Evolutionary conservation across 2,797 vertebrate genomes (phyloP).

Genomic region (Alosa sapidissima): DNA sequence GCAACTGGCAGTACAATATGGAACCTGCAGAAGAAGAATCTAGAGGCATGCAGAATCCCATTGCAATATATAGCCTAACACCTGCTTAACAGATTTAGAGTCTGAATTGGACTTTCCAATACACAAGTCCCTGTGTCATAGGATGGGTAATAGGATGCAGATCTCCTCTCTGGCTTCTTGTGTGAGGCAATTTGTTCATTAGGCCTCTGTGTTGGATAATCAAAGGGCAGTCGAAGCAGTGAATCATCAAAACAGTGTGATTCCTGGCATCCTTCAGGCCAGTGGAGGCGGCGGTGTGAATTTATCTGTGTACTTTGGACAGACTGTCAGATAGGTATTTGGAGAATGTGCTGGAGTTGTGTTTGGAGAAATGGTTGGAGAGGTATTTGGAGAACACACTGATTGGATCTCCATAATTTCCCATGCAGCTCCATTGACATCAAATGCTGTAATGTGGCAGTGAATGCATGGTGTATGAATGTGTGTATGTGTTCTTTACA

Average conservation of each 20-base stretch:
- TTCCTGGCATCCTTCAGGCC: not conserved
- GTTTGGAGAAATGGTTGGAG: conserved; percentile 32
- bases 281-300: not conserved
- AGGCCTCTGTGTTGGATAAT: too few species aligned
- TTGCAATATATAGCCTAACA: too few species aligned
- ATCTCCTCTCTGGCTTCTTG: too few species aligned
- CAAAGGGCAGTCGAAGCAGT: too few species aligned
- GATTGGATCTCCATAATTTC: not conserved
- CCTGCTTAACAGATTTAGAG: too few species aligned
- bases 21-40: not conserved
- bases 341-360: conserved; percentile 24
- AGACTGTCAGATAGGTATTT: not conserved
- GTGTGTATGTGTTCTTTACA: conserved; percentile 17
- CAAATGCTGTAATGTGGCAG: conserved; percentile 37
- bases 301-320: too few species aligned
- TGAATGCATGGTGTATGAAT: not conserved
- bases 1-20: not conserved
- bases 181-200: too few species aligned
- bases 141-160: too few species aligned
- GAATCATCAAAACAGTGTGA: not conserved
- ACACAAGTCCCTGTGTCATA: too few species aligned
- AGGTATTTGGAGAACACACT: conserved; percentile 18
- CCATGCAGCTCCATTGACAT: not conserved
- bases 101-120: too few species aligned
- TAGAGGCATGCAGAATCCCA: not conserved